Evolutionary conservation across 2,888 invertebrate species (phyloP).

Genomic region (Epistrophe grossulariae): DNA sequence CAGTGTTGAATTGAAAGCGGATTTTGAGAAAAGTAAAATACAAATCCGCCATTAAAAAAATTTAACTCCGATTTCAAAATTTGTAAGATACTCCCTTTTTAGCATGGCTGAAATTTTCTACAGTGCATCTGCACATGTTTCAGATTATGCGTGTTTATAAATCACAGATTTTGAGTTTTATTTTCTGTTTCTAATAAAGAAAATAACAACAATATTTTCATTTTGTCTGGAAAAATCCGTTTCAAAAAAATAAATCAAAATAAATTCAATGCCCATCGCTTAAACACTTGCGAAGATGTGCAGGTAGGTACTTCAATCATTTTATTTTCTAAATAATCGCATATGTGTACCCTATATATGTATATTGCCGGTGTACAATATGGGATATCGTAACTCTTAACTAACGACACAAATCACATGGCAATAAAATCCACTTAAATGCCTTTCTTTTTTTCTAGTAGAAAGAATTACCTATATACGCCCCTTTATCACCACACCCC

Average conservation of each 20-base stretch:
- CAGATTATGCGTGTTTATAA: too few relatives aligned
- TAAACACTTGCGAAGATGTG: not conserved
- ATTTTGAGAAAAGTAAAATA: too few relatives aligned
- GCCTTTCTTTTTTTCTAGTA: constrained; percentile 12
- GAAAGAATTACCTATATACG: not conserved
- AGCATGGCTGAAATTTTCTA: too few relatives aligned
- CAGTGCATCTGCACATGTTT: too few relatives aligned
- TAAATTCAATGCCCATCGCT: not conserved
- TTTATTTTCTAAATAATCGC: constrained; percentile 11
- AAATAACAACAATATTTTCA: not conserved
- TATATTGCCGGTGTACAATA: not conserved
- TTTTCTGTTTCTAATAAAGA: too few relatives aligned
- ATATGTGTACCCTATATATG: not conserved
- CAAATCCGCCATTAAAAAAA: too few relatives aligned
- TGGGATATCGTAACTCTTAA: constrained; percentile 41
- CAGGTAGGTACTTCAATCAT: constrained; percentile 5
- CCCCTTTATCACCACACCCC: not conserved
- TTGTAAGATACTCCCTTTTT: too few relatives aligned
- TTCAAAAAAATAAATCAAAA: not conserved
- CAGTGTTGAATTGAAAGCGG: too few relatives aligned
- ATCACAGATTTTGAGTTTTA: too few relatives aligned
- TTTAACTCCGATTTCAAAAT: too few relatives aligned
- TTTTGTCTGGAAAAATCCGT: not conserved
- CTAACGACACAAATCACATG: constrained; percentile 39
- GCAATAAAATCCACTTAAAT: constrained; percentile 46